Evolutionary conservation across 1,140 invertebrate species (phyloP).

Genomic region (Papilio glaucus): DNA sequence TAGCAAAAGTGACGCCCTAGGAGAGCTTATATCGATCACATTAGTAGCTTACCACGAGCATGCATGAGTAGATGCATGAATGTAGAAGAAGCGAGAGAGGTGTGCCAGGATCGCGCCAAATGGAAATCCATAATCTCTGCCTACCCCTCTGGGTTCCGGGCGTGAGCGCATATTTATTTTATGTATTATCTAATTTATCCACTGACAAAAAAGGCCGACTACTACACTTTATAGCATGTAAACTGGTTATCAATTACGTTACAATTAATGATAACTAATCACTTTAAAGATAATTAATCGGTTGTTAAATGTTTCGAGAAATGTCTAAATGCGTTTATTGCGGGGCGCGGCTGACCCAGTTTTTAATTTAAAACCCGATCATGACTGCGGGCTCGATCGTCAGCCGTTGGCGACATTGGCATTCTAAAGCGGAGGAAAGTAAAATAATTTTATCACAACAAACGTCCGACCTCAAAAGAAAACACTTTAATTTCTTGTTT

Average conservation of each 20-base stretch:
- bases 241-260: constrained; percentile 2
- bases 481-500: not conserved
- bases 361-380: constrained; percentile 41
- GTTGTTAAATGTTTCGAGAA: constrained; percentile 13
- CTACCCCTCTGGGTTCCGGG: too few species aligned
- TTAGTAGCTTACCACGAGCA: too few species aligned
- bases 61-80: too few species aligned
- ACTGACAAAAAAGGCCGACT: not conserved
- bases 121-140: too few species aligned
- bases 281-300: constrained; percentile 5
- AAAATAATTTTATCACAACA: constrained; percentile 40
- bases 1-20: too few species aligned
- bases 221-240: constrained; percentile 9
- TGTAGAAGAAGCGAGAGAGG: too few species aligned
- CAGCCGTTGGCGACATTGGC: constrained; percentile 52
- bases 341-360: constrained; percentile 46
- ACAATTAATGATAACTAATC: constrained; percentile 13
- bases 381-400: constrained; percentile 41
- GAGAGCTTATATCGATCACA: too few species aligned
- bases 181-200: not conserved
- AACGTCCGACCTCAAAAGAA: constrained; percentile 12
- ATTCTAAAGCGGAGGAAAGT: constrained; percentile 44
- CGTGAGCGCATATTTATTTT: too few species aligned
- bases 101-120: too few species aligned
- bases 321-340: constrained; percentile 27